Base-by-base conservation (phyloP, 1,140 invertebrate genomes). In the Bombus superbus region DNA sequence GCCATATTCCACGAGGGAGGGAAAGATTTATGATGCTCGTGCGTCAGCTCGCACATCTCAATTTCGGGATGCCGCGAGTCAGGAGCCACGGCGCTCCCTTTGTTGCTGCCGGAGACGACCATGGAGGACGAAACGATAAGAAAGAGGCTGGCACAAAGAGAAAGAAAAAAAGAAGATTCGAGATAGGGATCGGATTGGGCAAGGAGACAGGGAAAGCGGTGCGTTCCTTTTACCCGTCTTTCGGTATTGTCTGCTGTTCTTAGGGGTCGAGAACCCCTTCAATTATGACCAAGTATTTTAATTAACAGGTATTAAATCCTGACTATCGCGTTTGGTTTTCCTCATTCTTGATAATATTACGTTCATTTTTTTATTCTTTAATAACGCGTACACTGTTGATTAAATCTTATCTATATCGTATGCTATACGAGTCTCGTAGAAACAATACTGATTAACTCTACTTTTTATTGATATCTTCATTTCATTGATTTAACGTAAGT, bases 31-130 rank as follows among this genome's bases (percentile, higher is more conserved):
- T 91, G 89, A 91, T 89, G 83, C 83, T 83, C 86, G 83, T 86
- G 86, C 88, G 90, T 91, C 90, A 88, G 88, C 88, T 91, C 83
- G 88, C 89, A 88, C 86, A 85, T 91, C 90, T 91, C 90, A 91
- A 91, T 91, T 91, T 91, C 86, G 87, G 89, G 74, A 91, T 84
- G 85, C 89, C 88, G 85, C 81, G 90, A 91, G 83, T 91, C 90
- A 86, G 77, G 72, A 90, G 76, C 71, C 40, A 69, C 64, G 59
- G 3, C 69, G 38, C 38, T 68, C 66, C 72, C 79, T 87, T 86
- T 90, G 87, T 90, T 88, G 86, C 77, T 71, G 57, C 81, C 62
- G 44, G 68, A 73, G 79, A 86, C 73, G 83, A 69, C 68, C 78
- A 57, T 64, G 59, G 28, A 81, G 88, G 64, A 76, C 78, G 75